Percentiles rank a stretch among this genome's conserved stretches.
phyloP scores from a whole-genome alignment of 2,888 invertebrate genomes.

The Cancer borealis region DNA sequence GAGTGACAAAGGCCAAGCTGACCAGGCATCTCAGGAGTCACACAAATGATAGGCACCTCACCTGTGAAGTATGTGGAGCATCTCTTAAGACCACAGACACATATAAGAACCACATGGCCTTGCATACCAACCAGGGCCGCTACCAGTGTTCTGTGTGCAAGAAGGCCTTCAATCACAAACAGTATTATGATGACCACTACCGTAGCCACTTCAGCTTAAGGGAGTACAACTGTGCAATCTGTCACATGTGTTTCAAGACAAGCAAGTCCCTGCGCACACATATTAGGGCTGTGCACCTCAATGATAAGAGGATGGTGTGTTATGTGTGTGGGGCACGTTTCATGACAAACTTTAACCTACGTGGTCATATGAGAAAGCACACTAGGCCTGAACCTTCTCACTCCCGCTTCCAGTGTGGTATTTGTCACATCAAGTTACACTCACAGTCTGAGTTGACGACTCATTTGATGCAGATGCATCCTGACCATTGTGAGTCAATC shows the following conservation, averaged over 20 bases:
- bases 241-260: slow-evolving; percentile 60
- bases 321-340: slow-evolving; percentile 79
- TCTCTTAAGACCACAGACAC: slow-evolving; percentile 65
- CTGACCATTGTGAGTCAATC: slow-evolving; percentile 33
- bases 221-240: slow-evolving; percentile 53
- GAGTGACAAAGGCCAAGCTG: slow-evolving; percentile 64
- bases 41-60: slow-evolving; percentile 42
- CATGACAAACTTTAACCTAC: slow-evolving; percentile 65
- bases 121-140: slow-evolving; percentile 80
- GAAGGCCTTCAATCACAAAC: slow-evolving; percentile 81
- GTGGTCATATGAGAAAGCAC: slow-evolving; percentile 68
- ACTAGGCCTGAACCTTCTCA: slow-evolving; percentile 35
- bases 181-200: slow-evolving; percentile 80
- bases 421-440: slow-evolving; percentile 47
- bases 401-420: slow-evolving; percentile 4
- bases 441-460: slow-evolving; percentile 49
- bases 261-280: slow-evolving; percentile 54
- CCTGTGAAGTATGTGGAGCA: slow-evolving; percentile 63
- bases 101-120: slow-evolving; percentile 79
- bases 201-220: slow-evolving; percentile 79
- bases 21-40: slow-evolving; percentile 62
- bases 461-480: slow-evolving; percentile 49
- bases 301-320: slow-evolving; percentile 79
- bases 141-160: slow-evolving; percentile 80
- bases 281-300: slow-evolving; percentile 56